phyloP scores from a whole-genome alignment of 2,797 vertebrate species.

The Florisuga fusca region DNA sequence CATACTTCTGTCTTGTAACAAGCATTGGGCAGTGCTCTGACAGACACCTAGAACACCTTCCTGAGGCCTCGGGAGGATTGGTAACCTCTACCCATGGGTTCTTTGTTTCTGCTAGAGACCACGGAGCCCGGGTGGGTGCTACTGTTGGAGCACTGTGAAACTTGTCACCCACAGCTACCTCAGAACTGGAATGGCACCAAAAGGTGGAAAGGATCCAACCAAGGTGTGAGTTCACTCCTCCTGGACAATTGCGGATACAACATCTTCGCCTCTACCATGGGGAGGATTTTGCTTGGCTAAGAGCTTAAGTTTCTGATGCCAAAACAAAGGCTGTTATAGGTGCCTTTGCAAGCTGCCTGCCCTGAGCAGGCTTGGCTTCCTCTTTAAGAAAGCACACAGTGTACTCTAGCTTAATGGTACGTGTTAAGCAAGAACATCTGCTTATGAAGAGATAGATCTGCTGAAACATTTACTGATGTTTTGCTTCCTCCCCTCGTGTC shows the following conservation, averaged over 20 bases:
- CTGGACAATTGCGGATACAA: too few species aligned
- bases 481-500: slow-evolving; percentile 68
- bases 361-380: not conserved
- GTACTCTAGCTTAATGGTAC: slow-evolving; percentile 40
- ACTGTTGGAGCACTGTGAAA: fast-evolving
- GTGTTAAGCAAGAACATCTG: slow-evolving; percentile 68
- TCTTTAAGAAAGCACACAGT: not conserved
- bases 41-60: not conserved
- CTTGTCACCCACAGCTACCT: not conserved
- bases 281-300: not conserved
- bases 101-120: not conserved
- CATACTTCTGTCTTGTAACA: fast-evolving
- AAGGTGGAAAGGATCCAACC: not conserved
- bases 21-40: not conserved
- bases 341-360: not conserved
- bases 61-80: not conserved
- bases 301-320: not conserved
- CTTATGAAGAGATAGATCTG: slow-evolving; percentile 69
- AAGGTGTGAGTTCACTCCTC: not conserved
- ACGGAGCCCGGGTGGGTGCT: not conserved
- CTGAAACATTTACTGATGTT: slow-evolving; percentile 71
- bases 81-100: not conserved
- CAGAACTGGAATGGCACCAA: not conserved
- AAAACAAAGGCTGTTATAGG: not conserved
- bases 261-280: not conserved